phyloP scores from a whole-genome alignment of 1,140 invertebrate genomes.

The Mamestra configurata region DNA sequence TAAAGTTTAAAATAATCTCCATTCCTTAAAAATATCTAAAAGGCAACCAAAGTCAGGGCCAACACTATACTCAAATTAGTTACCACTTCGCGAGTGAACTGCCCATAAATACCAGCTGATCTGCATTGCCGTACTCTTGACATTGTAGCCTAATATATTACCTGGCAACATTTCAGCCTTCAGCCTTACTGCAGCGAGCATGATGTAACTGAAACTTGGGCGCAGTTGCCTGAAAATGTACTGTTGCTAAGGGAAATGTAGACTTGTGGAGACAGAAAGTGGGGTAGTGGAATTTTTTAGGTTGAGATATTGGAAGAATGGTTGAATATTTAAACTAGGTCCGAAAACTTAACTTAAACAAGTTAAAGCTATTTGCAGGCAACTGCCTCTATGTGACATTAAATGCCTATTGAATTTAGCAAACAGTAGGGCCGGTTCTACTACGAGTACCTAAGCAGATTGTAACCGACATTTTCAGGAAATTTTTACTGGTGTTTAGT shows the following conservation, averaged over 20 bases:
- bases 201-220: neutral
- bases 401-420: too few species aligned
- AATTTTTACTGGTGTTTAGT: too few species aligned
- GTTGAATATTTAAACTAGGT: too few species aligned
- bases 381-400: too few species aligned
- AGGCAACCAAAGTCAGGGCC: slow-evolving; percentile 22
- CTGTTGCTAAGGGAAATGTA: neutral
- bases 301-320: neutral
- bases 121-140: slow-evolving; percentile 36
- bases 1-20: too few species aligned
- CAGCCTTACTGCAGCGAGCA: neutral
- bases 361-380: too few species aligned
- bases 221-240: neutral
- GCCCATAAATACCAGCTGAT: neutral
- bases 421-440: too few species aligned
- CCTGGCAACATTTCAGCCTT: neutral
- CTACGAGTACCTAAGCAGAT: too few species aligned
- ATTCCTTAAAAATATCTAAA: neutral
- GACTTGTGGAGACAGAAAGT: neutral
- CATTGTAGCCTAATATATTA: slow-evolving; percentile 20
- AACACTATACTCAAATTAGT: neutral
- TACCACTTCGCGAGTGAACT: neutral
- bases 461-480: too few species aligned
- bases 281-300: neutral
- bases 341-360: too few species aligned